A percentile compares a stretch with the other conserved stretches of the same genome.
These are phyloP conservation scores for Leptinotarsa rubiginosa DNA, from an alignment of 2,888 invertebrate genomes.

Conservation along the genomic window DNA sequence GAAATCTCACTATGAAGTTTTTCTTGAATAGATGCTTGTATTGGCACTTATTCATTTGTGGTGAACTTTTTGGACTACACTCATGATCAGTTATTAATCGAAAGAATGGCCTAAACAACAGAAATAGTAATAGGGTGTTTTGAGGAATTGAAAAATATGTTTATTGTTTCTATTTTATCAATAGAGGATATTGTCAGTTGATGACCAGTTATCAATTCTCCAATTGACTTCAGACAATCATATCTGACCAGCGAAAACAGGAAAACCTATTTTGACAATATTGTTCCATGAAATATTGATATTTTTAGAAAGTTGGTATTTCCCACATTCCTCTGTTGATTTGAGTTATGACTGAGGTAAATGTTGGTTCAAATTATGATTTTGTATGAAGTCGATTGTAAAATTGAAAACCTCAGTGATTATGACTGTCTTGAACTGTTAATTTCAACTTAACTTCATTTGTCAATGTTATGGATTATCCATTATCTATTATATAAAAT, in stretches of 20 bases:
- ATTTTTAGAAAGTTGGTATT: not conserved
- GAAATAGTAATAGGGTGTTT: slow-evolving; percentile 13
- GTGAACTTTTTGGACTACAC: too few relatives aligned
- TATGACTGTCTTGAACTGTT: not conserved
- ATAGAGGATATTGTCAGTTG: not conserved
- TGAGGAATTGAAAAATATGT: slow-evolving; percentile 36
- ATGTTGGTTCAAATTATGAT: not conserved
- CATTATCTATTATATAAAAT: not conserved
- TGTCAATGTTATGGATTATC: not conserved
- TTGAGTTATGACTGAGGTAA: not conserved
- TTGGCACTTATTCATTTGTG: too few relatives aligned
- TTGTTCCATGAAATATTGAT: not conserved
- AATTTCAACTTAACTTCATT: not conserved
- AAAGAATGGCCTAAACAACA: slow-evolving; percentile 27
- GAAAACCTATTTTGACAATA: too few relatives aligned
- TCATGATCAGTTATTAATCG: too few relatives aligned
- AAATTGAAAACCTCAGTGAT: not conserved
- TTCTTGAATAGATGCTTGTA: too few relatives aligned
- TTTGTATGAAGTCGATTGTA: not conserved
- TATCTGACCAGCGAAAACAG: too few relatives aligned
- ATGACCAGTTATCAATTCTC: too few relatives aligned
- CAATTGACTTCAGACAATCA: not conserved
- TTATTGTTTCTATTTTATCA: slow-evolving; percentile 27
- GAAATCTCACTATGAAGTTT: too few relatives aligned
- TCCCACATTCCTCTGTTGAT: not conserved